A percentile compares a stretch with the other conserved stretches of the same genome.
Evolutionary conservation across 2,888 invertebrate genomes (phyloP).

Genomic region (Gymnocheta viridis): DNA sequence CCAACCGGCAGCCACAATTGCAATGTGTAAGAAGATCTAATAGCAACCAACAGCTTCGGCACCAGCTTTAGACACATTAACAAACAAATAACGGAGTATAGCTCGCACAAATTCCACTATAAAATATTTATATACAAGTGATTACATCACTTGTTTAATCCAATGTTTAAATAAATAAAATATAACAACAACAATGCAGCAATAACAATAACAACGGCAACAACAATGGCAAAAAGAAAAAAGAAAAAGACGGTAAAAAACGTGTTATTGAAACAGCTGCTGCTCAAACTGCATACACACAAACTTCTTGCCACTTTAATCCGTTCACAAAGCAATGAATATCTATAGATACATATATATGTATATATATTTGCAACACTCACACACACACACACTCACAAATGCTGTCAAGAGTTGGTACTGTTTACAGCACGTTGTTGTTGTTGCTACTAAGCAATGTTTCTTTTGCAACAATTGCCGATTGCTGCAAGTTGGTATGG

Average conservation of each 20-base stretch:
- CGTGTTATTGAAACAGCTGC: constrained; percentile 69
- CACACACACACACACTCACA: neutral
- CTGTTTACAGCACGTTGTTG: constrained; percentile 17
- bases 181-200: constrained; percentile 17
- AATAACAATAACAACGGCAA: constrained; percentile 44
- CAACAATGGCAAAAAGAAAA: constrained; percentile 14
- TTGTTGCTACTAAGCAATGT: constrained; percentile 25
- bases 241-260: constrained; percentile 20
- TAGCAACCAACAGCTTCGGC: constrained; percentile 36
- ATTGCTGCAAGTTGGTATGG: constrained; percentile 6
- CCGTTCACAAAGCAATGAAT: constrained; percentile 20
- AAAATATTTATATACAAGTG: constrained; percentile 67
- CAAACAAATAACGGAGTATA: constrained; percentile 65
- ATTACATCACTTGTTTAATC: constrained; percentile 67
- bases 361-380: constrained; percentile 19
- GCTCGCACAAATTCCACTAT: constrained; percentile 66
- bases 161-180: constrained; percentile 49
- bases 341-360: neutral
- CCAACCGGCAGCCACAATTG: too few relatives aligned
- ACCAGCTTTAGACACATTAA: constrained; percentile 39
- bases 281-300: constrained; percentile 21
- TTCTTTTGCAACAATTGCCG: constrained; percentile 33
- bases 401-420: constrained; percentile 11
- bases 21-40: neutral
- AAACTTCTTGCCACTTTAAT: constrained; percentile 50